Conservation (phyloP, 2,888 invertebrate genomes). For the Diloba caeruleocephala region DNA sequence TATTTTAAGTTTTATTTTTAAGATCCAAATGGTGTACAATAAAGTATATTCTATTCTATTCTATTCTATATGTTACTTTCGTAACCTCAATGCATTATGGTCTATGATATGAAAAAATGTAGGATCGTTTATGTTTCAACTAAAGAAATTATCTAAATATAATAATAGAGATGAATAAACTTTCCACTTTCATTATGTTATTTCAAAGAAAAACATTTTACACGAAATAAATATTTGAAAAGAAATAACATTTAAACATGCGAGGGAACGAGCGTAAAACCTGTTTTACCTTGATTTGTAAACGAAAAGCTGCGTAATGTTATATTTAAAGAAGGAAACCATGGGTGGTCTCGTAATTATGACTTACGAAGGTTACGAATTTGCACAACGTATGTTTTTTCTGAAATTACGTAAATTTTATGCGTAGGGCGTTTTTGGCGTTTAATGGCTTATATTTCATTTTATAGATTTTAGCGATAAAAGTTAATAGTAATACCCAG, state of each 20-base stretch:
- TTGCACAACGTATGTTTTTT: slow-evolving; percentile 13
- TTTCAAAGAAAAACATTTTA: slow-evolving; percentile 11
- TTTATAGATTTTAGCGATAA: too few relatives aligned
- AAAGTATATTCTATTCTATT: too few relatives aligned
- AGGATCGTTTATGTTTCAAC: not conserved
- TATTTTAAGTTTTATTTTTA: too few relatives aligned
- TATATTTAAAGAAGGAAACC: slow-evolving; percentile 44
- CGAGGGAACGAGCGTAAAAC: slow-evolving; percentile 1
- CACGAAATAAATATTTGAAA: slow-evolving; percentile 25
- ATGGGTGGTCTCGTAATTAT: slow-evolving; percentile 40
- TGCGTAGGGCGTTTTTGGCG: too few relatives aligned
- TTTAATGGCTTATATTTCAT: too few relatives aligned
- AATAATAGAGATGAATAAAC: slow-evolving; percentile 3
- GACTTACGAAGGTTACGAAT: slow-evolving; percentile 39
- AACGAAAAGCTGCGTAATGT: slow-evolving; percentile 40
- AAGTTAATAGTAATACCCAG: too few relatives aligned
- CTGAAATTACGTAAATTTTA: slow-evolving; percentile 6
- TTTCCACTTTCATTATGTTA: slow-evolving; percentile 13
- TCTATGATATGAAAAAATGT: too few relatives aligned
- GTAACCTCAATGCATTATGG: too few relatives aligned
- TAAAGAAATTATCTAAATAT: not conserved
- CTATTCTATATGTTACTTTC: too few relatives aligned
- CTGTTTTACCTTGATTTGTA: slow-evolving; percentile 23
- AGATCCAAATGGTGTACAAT: too few relatives aligned
- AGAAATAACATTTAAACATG: slow-evolving; percentile 23